Percentiles rank a stretch among this genome's conserved stretches.
Evolutionary conservation across 2,888 invertebrate species (phyloP).

Genomic region (Polyploca ridens): DNA sequence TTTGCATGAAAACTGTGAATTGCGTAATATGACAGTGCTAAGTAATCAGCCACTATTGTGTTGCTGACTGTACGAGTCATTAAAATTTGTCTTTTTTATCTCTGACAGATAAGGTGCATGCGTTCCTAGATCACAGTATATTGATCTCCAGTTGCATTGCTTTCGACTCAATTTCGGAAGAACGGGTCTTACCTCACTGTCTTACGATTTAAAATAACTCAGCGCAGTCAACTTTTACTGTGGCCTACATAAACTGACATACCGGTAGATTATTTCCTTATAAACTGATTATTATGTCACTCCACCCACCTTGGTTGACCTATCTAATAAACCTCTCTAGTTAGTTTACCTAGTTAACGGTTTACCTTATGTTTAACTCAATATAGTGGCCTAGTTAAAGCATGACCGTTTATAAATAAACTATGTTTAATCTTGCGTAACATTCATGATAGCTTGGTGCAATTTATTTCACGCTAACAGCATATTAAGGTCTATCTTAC

Average conservation of each 20-base stretch:
- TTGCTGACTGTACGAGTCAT: no score
- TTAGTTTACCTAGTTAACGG: not conserved
- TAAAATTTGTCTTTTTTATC: no score
- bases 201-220: no score
- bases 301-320: not conserved
- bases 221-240: no score
- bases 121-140: no score
- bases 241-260: not conserved
- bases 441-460: not conserved
- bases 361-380: not conserved
- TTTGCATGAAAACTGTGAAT: no score
- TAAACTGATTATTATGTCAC: not conserved
- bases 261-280: not conserved
- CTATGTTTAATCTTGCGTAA: not conserved
- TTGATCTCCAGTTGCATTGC: no score
- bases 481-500: not conserved
- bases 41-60: no score
- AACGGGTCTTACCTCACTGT: no score
- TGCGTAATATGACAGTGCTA: no score
- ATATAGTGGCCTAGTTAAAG: conserved; percentile 2
- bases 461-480: not conserved
- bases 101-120: no score
- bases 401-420: not conserved
- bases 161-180: no score
- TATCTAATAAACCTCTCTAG: not conserved